Evolutionary conservation across 2,888 invertebrate genomes (phyloP).

Genomic region (Scaptomyza reducta): DNA sequence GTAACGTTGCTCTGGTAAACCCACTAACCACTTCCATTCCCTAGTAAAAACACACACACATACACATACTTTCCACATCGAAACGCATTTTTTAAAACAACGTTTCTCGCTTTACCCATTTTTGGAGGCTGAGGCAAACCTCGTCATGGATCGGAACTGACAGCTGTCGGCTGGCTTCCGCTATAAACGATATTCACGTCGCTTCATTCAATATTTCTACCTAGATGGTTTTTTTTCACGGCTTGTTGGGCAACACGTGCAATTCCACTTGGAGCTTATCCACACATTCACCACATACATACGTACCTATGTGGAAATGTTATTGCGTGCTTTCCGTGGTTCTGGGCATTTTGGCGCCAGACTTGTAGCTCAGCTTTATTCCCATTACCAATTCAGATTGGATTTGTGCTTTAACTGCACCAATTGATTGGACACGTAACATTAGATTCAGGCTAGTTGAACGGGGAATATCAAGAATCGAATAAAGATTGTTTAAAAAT

Average conservation of each 20-base stretch:
- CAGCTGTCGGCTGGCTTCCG: slow-evolving; percentile 41
- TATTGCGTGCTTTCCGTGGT: slow-evolving; percentile 46
- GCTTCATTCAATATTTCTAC: slow-evolving; percentile 17
- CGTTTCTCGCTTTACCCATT: slow-evolving; percentile 12
- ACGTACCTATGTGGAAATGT: slow-evolving; percentile 35
- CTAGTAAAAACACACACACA: neutral
- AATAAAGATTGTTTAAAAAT: slow-evolving; percentile 9
- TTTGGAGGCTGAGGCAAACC: slow-evolving; percentile 19
- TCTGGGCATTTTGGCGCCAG: slow-evolving; percentile 17
- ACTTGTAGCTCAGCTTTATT: slow-evolving; percentile 48
- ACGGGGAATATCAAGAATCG: slow-evolving; percentile 5
- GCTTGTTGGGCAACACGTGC: slow-evolving; percentile 58
- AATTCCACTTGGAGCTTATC: slow-evolving; percentile 30
- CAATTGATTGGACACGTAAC: slow-evolving; percentile 11
- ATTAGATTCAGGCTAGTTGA: slow-evolving; percentile 13
- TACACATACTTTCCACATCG: neutral
- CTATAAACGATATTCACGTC: slow-evolving; percentile 59
- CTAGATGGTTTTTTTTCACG: neutral
- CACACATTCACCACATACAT: neutral
- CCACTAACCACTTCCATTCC: slow-evolving; percentile 43
- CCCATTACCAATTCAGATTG: slow-evolving; percentile 75
- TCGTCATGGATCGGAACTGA: slow-evolving; percentile 44
- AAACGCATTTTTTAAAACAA: slow-evolving; percentile 34
- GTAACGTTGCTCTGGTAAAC: slow-evolving; percentile 31
- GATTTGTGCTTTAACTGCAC: slow-evolving; percentile 65